phyloP scores from a whole-genome alignment of 2,113 vertebrate genomes.

The Sylvilagus bachmani region DNA sequence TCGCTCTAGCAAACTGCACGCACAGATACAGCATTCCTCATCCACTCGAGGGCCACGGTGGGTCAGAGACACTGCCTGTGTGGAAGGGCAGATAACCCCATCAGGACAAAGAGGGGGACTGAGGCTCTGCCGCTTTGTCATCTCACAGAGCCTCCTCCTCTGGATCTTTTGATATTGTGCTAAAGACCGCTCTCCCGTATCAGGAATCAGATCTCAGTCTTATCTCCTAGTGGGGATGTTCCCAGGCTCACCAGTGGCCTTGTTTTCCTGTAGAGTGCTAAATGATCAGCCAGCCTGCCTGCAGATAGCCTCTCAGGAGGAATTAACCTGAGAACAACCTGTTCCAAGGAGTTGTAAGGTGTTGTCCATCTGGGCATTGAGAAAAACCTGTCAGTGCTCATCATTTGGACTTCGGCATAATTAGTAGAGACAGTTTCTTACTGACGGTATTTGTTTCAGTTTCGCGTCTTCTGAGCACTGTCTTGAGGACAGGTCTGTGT shows the following conservation, averaged over 20 bases:
- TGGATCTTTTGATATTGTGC: not conserved
- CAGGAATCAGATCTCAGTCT: not conserved
- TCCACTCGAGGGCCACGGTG: no score
- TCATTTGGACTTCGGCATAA: constrained; percentile 44
- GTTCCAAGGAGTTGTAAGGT: not conserved
- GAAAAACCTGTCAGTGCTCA: not conserved
- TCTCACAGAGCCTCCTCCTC: not conserved
- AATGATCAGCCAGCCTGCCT: not conserved
- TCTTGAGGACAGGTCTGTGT: not conserved
- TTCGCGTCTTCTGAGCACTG: not conserved
- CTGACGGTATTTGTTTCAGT: not conserved
- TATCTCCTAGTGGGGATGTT: not conserved
- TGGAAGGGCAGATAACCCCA: not conserved
- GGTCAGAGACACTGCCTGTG: not conserved
- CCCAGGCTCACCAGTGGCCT: not conserved
- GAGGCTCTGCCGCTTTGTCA: not conserved
- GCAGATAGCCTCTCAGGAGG: not conserved
- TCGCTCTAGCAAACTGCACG: not conserved
- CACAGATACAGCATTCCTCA: not conserved
- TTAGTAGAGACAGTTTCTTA: constrained; percentile 57
- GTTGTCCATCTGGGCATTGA: not conserved
- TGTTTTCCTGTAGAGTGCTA: not conserved
- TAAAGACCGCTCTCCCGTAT: not conserved
- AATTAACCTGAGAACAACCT: constrained; percentile 31
- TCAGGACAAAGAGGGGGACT: not conserved